Evolutionary conservation across 2,888 invertebrate species (phyloP), one percentile per base, ranked within the genome.

Genomic region (Agonum fuliginosum): DNA sequence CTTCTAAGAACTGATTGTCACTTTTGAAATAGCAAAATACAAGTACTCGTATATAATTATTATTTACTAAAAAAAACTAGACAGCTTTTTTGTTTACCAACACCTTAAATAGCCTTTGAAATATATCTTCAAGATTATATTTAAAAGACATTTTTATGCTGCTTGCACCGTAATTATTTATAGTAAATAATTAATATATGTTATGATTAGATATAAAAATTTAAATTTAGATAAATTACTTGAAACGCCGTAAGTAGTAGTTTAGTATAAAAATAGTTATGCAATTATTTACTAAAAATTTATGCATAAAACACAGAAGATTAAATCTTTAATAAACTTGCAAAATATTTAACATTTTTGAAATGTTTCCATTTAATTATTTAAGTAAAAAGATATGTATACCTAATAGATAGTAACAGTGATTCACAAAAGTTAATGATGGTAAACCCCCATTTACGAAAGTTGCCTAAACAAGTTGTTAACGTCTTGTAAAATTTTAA

Each of bases 401-500:
- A 12, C 20, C 14, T 8, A 62, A 27, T n/a, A 27, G 30, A 58
- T 58, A 58, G 30, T 62, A 24, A 62, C 58, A 27, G 20, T 62
- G 34, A 62, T 62, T 62, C 58, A 54, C 5, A 14, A 12, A 62
- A 62, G 8, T 12, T 62, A 54, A 54, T 62, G 58, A 62, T n/a
- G 14, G 27, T 30, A 24, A 30, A 62, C 12, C 14, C 17, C 58
- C 27, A 12, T 62, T 27, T 30, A 62, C 14, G 58, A 62, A 62
- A 62, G 30, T 62, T 54, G 6, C 12, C 30, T 27, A 6, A 17
- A 27, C 14, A 62, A 30, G 17, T 24, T 54, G 54, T 20, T 22
- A 54, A 46, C n/a, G 12, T 17, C 46, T 51, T 14, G 14, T 30
- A 14, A 62, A 62, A 62, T 30, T 62, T 54, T 22, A 54, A 54